Evolutionary conservation across 1,140 invertebrate genomes (phyloP).

Genomic region (Oedothorax gibbosus): DNA sequence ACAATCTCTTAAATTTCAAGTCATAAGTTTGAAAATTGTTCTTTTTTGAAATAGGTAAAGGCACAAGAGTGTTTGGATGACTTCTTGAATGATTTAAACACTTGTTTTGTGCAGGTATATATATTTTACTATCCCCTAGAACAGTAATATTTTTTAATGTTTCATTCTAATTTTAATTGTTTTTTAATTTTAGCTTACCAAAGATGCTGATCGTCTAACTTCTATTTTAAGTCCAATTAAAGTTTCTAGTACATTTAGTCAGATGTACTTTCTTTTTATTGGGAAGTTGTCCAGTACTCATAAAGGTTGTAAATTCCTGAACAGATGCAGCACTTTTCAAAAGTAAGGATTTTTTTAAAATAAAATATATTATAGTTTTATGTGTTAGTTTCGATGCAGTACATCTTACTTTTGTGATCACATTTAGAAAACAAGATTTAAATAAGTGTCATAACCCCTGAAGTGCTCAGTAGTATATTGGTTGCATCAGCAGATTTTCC

Average conservation of each 20-base stretch:
- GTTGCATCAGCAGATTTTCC: background rate
- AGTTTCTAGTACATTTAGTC: slow-evolving; percentile 87
- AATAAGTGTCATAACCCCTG: too few relatives aligned
- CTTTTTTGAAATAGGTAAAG: slow-evolving; percentile 69
- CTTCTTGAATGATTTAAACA: slow-evolving; percentile 82
- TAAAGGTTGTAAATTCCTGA: slow-evolving; percentile 78
- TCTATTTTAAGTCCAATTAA: slow-evolving; percentile 89
- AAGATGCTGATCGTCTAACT: slow-evolving; percentile 82
- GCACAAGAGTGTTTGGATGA: slow-evolving; percentile 77
- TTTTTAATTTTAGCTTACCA: slow-evolving; percentile 73
- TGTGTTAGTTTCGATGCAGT: too few relatives aligned
- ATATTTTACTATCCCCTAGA: background rate
- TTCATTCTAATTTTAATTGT: background rate
- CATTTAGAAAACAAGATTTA: too few relatives aligned
- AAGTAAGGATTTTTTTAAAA: slow-evolving; percentile 67
- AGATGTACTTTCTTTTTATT: slow-evolving; percentile 93
- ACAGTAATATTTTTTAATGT: background rate
- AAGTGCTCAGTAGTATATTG: background rate
- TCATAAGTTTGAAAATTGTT: background rate
- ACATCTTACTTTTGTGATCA: too few relatives aligned
- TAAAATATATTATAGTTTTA: too few relatives aligned
- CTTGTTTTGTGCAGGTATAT: slow-evolving; percentile 74
- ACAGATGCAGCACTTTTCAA: slow-evolving; percentile 82
- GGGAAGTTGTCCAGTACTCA: slow-evolving; percentile 84
- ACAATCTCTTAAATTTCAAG: too few relatives aligned